Base-by-base conservation (phyloP, 2,113 vertebrate genomes). In the Mirza zaza region DNA sequence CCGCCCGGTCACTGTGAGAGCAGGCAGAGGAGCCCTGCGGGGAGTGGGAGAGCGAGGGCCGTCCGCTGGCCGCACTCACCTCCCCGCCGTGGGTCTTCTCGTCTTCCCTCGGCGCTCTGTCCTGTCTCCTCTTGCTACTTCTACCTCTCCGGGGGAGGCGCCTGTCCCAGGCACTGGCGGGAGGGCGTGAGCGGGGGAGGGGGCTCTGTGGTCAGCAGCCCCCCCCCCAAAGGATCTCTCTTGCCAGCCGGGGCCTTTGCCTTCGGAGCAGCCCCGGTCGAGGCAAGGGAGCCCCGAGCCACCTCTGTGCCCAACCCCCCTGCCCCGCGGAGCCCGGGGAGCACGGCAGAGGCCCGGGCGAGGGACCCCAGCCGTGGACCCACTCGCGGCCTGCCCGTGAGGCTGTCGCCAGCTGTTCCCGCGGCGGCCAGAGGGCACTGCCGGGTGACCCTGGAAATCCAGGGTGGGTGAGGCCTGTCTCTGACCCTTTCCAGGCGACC, bases 401-500 rank as follows among this genome's bases (percentile, higher is more conserved):
- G 68, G 34, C 52, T 71, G 15, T 75, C 1, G 7, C 27, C 12
- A 36, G 48, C 27, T 29, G 8, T 11, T 65, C 57, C 20, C 0
- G 0, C 8, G 63, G 61, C 34, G 25, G 17, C 57, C 17, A 15
- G 79, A 63, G 52, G 61, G 42, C 39, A 76, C 34, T 15, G 8
- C 34, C 18, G 0, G 73, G 13, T 91, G 76, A 97, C 97, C 96
- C 88, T 95, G 97, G 98, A 97, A 98, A 97, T 97, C 98, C 98
- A 98, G 97, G 93, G 0, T 87, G 94, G 98, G 98, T 97, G 94
- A 87, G 95, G 97, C 98, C 98, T 98, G 97, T 97, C 92, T 52
- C 8, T 1, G 80, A 61, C 73, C 23, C 5, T 71, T 42, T 67
- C 48, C 45, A 94, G 98, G 97, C 1, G 91, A 98, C 97, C 97